Evolutionary conservation across 2,797 vertebrate species (phyloP).

Genomic region (Pipistrellus pipistrellus): DNA sequence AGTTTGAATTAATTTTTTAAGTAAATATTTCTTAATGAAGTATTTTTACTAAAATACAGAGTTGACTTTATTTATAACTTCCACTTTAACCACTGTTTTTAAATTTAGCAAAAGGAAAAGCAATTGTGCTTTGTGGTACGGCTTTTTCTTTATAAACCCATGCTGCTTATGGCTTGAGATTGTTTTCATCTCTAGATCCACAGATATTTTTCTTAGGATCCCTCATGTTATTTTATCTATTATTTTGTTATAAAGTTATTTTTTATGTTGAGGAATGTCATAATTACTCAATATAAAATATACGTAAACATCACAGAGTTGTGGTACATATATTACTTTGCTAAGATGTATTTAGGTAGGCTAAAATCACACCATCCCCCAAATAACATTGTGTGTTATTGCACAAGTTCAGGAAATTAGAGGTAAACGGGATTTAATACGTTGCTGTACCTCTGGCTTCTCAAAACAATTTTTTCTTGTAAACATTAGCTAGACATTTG

Average conservation of each 20-base stretch:
- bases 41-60: slow-evolving; percentile 41
- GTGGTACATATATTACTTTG: not conserved
- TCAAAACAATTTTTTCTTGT: not conserved
- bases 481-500: not conserved
- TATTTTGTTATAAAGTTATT: slow-evolving; percentile 56
- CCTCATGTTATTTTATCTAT: slow-evolving; percentile 72
- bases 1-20: slow-evolving; percentile 45
- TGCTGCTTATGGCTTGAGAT: slow-evolving; percentile 65
- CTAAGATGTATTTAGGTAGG: not conserved
- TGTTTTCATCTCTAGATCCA: slow-evolving; percentile 64
- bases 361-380: not conserved
- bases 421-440: slow-evolving; percentile 19
- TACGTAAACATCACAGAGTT: not conserved
- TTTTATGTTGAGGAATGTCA: slow-evolving; percentile 56
- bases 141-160: slow-evolving; percentile 71
- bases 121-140: slow-evolving; percentile 52
- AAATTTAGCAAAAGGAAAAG: slow-evolving; percentile 63
- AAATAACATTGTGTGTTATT: not conserved
- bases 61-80: slow-evolving; percentile 59
- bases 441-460: not conserved
- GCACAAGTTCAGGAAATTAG: not conserved
- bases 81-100: slow-evolving; percentile 25
- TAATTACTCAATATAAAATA: slow-evolving; percentile 6
- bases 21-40: slow-evolving; percentile 10
- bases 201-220: slow-evolving; percentile 74